Evolutionary conservation across 2,888 invertebrate species (phyloP), one percentile per base, ranked within the genome.

Genomic region (Phrixothrix hirtus): DNA sequence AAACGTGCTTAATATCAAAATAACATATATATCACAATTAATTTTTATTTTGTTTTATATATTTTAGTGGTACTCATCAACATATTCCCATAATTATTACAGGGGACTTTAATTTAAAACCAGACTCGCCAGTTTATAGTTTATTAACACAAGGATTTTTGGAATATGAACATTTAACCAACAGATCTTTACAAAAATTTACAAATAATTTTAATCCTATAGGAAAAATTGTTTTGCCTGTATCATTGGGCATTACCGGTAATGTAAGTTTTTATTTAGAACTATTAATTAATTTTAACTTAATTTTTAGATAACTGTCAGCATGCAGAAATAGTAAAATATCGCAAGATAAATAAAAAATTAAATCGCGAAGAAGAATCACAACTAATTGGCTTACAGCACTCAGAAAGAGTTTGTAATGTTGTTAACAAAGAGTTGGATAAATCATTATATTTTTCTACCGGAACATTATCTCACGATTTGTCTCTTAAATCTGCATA

Each of bases 51-150:
- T n/a, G n/a, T n/a, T n/a, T n/a, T n/a, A n/a, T n/a, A n/a, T n/a
- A n/a, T 21, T 21, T 3, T 21, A 21, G 7, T 41, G 36, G 55
- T 11, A 52, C 46, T 14, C 38, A 50, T 17, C 73, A 75, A 2
- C 87, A 90, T 68, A 72, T 85, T 27, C 95, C 96, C 0, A 82
- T 92, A 2, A 85, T 99, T 52, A 61, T 98, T 53, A 89, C 92
- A 2, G 99, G 99, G 0, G 99, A 99, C 75, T 89, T 98, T 56
- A 99, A 98, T 75, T 84, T 90, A 1, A 78, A 82, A 47, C 92
- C 94, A 0, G 74, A 83, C 31, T 87, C 90, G 29, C 81, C 84
- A 1, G 82, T 93, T 1, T 85, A 89, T 64, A 75, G 81, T 45
- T 81, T 93, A 34, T 74, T 95, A 37, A 81, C 81, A 0, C 76